Evolutionary conservation across 2,113 vertebrate genomes (phyloP), one percentile per base, ranked within the genome.

Genomic region (Spilogale gracilis): DNA sequence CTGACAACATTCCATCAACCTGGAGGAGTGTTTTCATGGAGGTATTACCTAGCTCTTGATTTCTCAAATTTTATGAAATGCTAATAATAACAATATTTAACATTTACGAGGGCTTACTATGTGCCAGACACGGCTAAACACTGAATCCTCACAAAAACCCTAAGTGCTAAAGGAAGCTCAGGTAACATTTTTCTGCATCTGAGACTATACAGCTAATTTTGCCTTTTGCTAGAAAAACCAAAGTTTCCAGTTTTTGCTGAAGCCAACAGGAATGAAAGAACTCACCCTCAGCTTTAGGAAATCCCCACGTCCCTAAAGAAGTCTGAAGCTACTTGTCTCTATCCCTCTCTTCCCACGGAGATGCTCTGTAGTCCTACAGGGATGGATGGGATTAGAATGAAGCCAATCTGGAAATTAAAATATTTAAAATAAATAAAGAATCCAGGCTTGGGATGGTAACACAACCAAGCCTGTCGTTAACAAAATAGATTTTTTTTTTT

Each of bases 351-450:
- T 86, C 86, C 79, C 43, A 45, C 6, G 63, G 74, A 84, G 81
- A 63, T 73, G 81, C n/a, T 30, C 74, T 81, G 76, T 18, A 65
- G 87, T 54, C 71, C 50, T 48, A 65, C 0, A 23, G 79, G 27
- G 60, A 91, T 6, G 54, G 89, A 58, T n/a, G 79, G 69, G 67
- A 69, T 81, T 84, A 74, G 71, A 91, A 89, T 20, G 81, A 96
- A 97, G 87, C 89, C 89, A 88, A 73, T 50, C 56, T 69, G 60
- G 74, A 85, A 91, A 93, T 67, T n/a, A 80, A 89, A 96, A 76
- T 87, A 96, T 69, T 96, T 96, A 65, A 95, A 98, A 98, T 98
- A 98, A 98, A 98, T 98, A 97, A 94, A 97, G 76, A 96, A 96
- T 98, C 97, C 97, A 98, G 97, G 97, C 97, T 96, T 95, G 79